Conservation (phyloP, 1,140 invertebrate genomes). For the Laupala kohalensis region DNA sequence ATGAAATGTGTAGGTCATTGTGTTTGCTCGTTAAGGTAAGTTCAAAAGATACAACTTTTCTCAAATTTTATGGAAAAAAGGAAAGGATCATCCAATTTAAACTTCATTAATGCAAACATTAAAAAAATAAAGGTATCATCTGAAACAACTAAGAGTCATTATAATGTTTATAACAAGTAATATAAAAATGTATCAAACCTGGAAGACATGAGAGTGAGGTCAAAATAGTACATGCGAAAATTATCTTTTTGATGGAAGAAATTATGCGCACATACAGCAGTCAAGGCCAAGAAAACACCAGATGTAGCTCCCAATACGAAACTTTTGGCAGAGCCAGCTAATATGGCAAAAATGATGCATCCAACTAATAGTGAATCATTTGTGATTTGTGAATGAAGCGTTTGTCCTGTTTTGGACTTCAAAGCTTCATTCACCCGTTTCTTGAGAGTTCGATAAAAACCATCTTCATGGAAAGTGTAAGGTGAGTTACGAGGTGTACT, state of each 20-base stretch:
- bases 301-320: conserved; percentile 29
- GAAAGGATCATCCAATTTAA: neutral
- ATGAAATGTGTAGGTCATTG: too few relatives aligned
- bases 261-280: conserved; percentile 54
- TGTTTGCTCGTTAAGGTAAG: too few relatives aligned
- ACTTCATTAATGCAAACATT: too few relatives aligned
- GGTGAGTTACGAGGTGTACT: conserved; percentile 11
- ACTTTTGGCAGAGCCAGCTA: conserved; percentile 34
- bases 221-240: conserved; percentile 71
- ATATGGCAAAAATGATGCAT: conserved; percentile 35
- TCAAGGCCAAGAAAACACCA: conserved; percentile 40
- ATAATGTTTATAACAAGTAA: neutral
- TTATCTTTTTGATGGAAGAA: conserved; percentile 68
- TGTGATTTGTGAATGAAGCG: conserved; percentile 21
- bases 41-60: too few relatives aligned
- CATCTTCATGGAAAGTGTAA: conserved; percentile 19
- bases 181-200: conserved; percentile 26
- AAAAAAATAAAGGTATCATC: too few relatives aligned
- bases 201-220: conserved; percentile 50
- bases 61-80: neutral
- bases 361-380: conserved; percentile 36
- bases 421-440: conserved; percentile 15
- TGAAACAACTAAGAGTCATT: neutral
- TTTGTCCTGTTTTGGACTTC: neutral
- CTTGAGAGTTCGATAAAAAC: conserved; percentile 26